Percentiles rank a stretch among this genome's conserved stretches.
Conservation (phyloP, 2,888 invertebrate species). For the Octonoba sinensis region DNA sequence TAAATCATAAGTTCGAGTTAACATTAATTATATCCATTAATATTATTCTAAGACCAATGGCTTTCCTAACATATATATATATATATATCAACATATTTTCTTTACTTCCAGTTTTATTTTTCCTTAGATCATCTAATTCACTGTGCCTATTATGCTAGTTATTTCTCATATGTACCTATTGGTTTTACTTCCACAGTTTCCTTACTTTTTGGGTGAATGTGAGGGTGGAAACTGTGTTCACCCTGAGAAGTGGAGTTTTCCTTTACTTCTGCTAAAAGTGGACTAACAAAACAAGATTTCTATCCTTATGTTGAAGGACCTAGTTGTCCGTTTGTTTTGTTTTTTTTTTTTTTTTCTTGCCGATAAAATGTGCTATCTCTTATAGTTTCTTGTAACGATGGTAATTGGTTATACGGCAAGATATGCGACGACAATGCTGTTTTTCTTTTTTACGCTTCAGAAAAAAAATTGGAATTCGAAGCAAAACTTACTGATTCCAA, state of each 20-base stretch:
- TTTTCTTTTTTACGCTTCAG: too few relatives aligned
- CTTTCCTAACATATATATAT: slow-evolving; percentile 1
- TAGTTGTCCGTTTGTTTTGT: slow-evolving; percentile 1
- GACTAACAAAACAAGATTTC: slow-evolving; percentile 26
- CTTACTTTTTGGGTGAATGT: neutral
- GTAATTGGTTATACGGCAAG: too few relatives aligned
- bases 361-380: too few relatives aligned
- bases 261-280: slow-evolving; percentile 39
- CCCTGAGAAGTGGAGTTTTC: slow-evolving; percentile 29
- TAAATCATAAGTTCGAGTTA: too few relatives aligned
- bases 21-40: too few relatives aligned
- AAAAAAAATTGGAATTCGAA: too few relatives aligned
- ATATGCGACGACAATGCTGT: too few relatives aligned
- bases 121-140: slow-evolving; percentile 3
- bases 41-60: slow-evolving; percentile 14
- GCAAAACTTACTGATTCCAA: too few relatives aligned
- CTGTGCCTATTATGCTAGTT: slow-evolving; percentile 27
- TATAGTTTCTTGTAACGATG: too few relatives aligned
- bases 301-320: slow-evolving; percentile 9
- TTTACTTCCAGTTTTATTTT: slow-evolving; percentile 30
- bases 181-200: neutral
- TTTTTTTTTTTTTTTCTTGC: slow-evolving; percentile 8
- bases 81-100: slow-evolving; percentile 25
- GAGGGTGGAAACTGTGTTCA: slow-evolving; percentile 30
- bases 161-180: slow-evolving; percentile 39